Evolutionary conservation across 2,797 vertebrate genomes (phyloP), one percentile per base, ranked within the genome.

Genomic region (Muraenolepis orangiensis): DNA sequence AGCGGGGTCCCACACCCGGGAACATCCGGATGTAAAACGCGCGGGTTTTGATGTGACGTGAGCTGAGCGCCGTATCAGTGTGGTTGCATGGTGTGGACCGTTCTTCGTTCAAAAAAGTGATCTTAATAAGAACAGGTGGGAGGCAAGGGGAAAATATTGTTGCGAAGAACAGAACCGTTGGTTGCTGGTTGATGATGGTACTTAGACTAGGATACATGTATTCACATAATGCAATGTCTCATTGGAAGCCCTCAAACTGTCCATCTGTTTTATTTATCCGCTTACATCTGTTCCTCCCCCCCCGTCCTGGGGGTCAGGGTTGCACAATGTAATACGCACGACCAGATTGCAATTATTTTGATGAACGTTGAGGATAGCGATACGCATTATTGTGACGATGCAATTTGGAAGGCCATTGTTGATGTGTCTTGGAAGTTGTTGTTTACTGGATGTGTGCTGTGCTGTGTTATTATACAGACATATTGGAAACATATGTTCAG

Each of bases 11-110:
- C n/a, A 74, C 23, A 20, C 16, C 42, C 42, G 12, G 42, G 42
- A 79, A 83, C 75, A 85, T 81, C 84, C 73, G 74, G 78, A 79
- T 83, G 85, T 84, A 80, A 81, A 80, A 84, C 29, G 14, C 61
- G 66, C n/a, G n/a, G n/a, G n/a, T n/a, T 18, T 86, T 82, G 84
- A 85, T 74, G 73, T 57, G 46, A 76, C 68, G 66, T 38, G 74
- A 10, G 38, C 69, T 38, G 74, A 10, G 38, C 69, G 20, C 69
- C 26, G n/a, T 38, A 71, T 69, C 68, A 82, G 78, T 57, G 66
- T 31, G 77, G 79, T 69, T 31, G 74, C 76, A 73, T 11, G 61
- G 40, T 10, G 57, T 51, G 40, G 78, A 70, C 76, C 80, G n/a
- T 70, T 85, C 51, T 29, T 73, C 76, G 79, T 81, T 76, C 42